phyloP scores from a whole-genome alignment of 2,113 vertebrate genomes.

The Phaethornis superciliosus region DNA sequence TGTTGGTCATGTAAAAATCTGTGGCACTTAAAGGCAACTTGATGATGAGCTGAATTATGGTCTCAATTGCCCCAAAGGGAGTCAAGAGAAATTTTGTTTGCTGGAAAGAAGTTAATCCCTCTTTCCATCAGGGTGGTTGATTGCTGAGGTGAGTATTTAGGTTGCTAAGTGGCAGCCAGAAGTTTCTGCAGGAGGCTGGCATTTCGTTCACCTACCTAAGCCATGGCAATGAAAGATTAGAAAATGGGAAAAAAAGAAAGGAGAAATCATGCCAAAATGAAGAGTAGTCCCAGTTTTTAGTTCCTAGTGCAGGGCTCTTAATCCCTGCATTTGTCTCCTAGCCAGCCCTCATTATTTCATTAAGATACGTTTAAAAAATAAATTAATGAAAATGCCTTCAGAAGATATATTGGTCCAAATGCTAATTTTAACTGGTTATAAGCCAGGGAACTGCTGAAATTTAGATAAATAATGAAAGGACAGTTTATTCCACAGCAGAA shows the following conservation, averaged over 20 bases:
- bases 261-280: neutral
- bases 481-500: neutral
- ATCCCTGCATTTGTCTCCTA: neutral
- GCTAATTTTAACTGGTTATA: neutral
- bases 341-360: neutral
- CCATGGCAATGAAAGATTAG: neutral
- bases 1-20: neutral
- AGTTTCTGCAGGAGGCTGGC: neutral
- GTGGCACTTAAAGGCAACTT: neutral
- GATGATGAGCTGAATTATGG: neutral
- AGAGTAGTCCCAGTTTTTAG: neutral
- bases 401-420: neutral
- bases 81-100: neutral
- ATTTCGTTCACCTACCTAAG: neutral
- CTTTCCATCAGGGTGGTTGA: neutral
- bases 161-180: neutral
- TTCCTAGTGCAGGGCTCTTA: neutral
- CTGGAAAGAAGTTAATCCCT: neutral
- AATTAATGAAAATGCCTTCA: neutral
- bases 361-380: neutral
- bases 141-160: neutral
- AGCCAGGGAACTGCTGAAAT: neutral
- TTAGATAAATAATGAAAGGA: neutral
- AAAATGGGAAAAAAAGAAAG: neutral
- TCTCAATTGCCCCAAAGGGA: neutral